Base-by-base conservation (phyloP, 1,140 invertebrate species). In the Chironomus tepperi region DNA sequence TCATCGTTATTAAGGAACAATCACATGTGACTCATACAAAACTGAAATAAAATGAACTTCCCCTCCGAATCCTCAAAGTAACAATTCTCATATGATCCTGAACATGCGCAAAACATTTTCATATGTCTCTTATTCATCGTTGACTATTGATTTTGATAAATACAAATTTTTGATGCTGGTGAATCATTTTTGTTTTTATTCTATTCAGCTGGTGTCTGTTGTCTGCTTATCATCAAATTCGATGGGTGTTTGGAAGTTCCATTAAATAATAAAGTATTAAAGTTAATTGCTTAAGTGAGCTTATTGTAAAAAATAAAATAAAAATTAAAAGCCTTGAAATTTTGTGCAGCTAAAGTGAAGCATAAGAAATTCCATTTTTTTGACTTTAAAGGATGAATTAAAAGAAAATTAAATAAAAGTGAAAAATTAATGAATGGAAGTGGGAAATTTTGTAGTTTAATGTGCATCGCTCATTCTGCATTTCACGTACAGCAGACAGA, bases 121-220 rank as follows among this genome's bases (percentile, higher is more conserved):
- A 15, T 57, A 57, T 15, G 3, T 57, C 47, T 57, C 47, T 57
- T 57, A 57, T 57, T 70, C 65, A 70, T 70, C 65, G 19, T 7
- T 70, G 10, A 70, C 65, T 70, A 70, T 70, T 21, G 65, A 70
- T 70, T 70, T 70, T 70, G 16, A 18, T 21, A 70, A 18, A 70
- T 9, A 70, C 65, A 70, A 70, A 70, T 18, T 21, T 21, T 70
- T 21, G 16, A 70, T 19, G 9, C 18, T 70, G 18, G 16, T 16
- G 19, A 70, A 21, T 18, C 19, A 3, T 19, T 21, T 19, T 19
- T 19, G 65, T 18, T 70, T 18, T 70, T 57, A 57, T 57, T 57
- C 47, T n/a, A 57, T 70, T 70, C 65, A 10, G n/a, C 19, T 70
- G 65, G 47, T 67, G 7, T 70, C 65, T 19, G 18, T 21, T 70